These are phyloP conservation scores for Seira ritae DNA, from an alignment of 2,888 invertebrate species.

Conservation along the genomic window DNA sequence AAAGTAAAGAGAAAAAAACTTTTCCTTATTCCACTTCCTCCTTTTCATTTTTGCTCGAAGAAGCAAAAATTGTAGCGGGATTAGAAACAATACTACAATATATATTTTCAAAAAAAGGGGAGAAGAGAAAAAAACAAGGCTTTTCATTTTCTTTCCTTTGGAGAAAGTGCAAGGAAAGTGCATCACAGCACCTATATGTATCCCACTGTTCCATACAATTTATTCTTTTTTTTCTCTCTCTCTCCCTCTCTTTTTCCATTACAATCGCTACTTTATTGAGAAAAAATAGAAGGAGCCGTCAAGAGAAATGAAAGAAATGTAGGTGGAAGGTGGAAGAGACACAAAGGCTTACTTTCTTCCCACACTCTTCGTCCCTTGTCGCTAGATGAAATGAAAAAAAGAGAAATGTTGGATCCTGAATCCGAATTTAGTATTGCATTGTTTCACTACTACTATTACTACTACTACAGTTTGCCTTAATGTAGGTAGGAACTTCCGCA, in stretches of 20 bases:
- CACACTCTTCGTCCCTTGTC: neutral
- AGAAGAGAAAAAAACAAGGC: neutral
- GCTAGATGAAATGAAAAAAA: no score
- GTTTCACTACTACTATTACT: no score
- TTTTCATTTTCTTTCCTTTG: neutral
- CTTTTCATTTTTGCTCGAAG: conserved; percentile 22
- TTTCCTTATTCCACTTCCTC: conserved; percentile 4
- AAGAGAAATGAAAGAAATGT: conserved; percentile 9
- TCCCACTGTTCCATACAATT: neutral
- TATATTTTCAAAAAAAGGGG: conserved; percentile 7
- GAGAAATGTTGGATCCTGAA: no score
- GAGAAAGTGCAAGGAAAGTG: conserved; percentile 3
- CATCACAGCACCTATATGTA: no score
- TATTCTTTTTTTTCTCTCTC: neutral
- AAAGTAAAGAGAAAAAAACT: neutral
- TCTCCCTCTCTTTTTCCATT: conserved; percentile 8
- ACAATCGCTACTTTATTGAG: conserved; percentile 1
- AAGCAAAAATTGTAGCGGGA: conserved; percentile 1
- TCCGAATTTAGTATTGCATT: no score
- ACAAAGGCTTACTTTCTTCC: neutral
- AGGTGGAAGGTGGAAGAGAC: neutral
- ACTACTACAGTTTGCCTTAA: no score
- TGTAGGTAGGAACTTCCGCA: no score
- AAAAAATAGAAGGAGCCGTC: neutral
- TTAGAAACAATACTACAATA: conserved; percentile 6